Conservation (phyloP, 2,113 vertebrate genomes). For the Chloroceryle aenea region DNA sequence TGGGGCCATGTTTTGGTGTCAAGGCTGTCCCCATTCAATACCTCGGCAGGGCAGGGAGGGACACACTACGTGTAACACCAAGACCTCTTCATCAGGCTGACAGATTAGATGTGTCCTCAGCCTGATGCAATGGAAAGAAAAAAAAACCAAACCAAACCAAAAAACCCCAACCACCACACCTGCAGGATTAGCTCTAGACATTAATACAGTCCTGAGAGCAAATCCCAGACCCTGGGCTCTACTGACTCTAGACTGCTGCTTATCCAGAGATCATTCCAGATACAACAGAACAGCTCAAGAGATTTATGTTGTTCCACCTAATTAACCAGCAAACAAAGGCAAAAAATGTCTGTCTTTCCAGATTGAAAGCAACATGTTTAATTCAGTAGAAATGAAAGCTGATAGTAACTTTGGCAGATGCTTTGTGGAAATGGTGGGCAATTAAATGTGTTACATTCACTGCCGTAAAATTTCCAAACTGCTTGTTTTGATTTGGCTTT, state of each 20-base stretch:
- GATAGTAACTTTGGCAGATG: conserved; percentile 51
- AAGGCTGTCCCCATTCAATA: not conserved
- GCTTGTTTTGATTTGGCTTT: conserved; percentile 45
- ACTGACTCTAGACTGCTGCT: not conserved
- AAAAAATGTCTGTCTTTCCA: conserved; percentile 44
- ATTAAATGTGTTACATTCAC: not conserved
- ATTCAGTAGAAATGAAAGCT: conserved; percentile 32
- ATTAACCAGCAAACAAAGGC: conserved; percentile 54
- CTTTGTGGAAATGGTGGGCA: conserved; percentile 25
- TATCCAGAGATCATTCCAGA: conserved; percentile 37
- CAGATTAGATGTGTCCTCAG: not conserved
- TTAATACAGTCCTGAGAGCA: not conserved
- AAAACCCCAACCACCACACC: not conserved
- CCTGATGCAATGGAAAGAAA: not conserved
- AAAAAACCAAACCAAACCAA: not conserved
- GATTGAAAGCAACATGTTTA: not conserved
- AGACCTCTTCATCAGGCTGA: not conserved
- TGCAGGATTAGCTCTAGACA: not conserved
- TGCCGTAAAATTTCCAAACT: conserved; percentile 32
- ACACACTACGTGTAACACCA: not conserved
- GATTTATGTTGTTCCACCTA: conserved; percentile 57
- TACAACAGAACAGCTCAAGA: not conserved
- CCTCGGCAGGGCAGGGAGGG: not conserved
- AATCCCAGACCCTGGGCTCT: not conserved
- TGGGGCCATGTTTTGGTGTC: not conserved